These are phyloP conservation scores for Nyleta sp. DNA, from an alignment of 2,888 invertebrate species.

Conservation along the genomic window DNA sequence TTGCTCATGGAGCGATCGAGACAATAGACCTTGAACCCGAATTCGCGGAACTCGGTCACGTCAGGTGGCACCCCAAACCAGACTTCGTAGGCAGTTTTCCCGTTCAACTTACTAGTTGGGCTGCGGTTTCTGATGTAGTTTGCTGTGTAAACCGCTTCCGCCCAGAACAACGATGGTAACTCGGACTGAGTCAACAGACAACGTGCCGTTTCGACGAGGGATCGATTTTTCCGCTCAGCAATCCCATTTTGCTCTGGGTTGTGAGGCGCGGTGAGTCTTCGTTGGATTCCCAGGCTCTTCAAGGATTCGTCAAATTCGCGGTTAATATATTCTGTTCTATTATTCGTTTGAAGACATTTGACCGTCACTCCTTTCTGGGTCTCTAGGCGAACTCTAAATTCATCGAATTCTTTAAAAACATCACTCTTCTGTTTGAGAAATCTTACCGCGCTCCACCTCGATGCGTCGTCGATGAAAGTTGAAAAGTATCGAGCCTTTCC, in stretches of 20 bases:
- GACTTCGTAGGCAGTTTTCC: not conserved
- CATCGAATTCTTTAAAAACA: not conserved
- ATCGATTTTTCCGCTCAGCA: not conserved
- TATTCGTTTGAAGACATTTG: constrained; percentile 1
- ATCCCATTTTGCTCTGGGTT: constrained; percentile 2
- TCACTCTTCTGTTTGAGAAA: not conserved
- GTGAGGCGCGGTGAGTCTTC: not conserved
- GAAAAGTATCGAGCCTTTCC: not conserved
- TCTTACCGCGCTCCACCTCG: not conserved
- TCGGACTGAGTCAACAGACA: not conserved
- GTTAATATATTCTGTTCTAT: not conserved
- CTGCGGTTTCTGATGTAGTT: constrained; percentile 5
- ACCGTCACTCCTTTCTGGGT: not conserved
- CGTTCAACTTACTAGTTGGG: not conserved
- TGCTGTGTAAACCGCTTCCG: constrained; percentile 7
- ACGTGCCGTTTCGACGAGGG: not conserved
- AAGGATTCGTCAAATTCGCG: not conserved
- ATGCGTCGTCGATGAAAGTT: not conserved
- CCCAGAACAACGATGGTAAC: constrained; percentile 2
- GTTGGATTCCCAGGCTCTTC: not conserved
- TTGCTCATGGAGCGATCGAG: not conserved
- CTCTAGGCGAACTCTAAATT: not conserved
- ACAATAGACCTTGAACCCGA: not conserved
- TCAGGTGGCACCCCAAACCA: not conserved
- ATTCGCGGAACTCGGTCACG: not conserved